Conservation (phyloP, 2,113 vertebrate species). For the Rhinopomastus cyanomelas region DNA sequence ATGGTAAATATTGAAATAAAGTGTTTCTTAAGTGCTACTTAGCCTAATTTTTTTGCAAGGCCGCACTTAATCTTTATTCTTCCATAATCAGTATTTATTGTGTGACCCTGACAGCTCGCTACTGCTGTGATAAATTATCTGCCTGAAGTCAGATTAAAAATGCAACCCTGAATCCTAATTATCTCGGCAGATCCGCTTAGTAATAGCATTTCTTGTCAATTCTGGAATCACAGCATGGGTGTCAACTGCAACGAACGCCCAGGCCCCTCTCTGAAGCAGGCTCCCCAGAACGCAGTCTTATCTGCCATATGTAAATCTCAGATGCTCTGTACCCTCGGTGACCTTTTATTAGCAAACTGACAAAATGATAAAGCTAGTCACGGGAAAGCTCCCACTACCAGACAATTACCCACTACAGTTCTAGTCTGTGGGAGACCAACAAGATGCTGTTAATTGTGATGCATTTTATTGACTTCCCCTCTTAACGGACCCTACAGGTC, state of each 20-base stretch:
- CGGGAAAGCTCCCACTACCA: slow-evolving; percentile 70
- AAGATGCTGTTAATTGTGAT: slow-evolving; percentile 73
- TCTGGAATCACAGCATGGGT: slow-evolving; percentile 78
- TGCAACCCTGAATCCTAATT: slow-evolving; percentile 84
- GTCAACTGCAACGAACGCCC: slow-evolving; percentile 73
- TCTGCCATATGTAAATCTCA: slow-evolving; percentile 82
- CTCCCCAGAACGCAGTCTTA: slow-evolving; percentile 76
- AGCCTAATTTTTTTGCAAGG: slow-evolving; percentile 74
- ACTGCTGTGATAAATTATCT: slow-evolving; percentile 86
- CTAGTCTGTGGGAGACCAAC: slow-evolving; percentile 74
- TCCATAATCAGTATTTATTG: slow-evolving; percentile 85
- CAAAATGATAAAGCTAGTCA: slow-evolving; percentile 83
- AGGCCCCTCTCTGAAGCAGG: slow-evolving; percentile 48
- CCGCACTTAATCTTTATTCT: slow-evolving; percentile 85
- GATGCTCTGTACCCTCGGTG: slow-evolving; percentile 66
- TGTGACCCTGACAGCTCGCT: slow-evolving; percentile 83
- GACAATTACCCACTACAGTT: slow-evolving; percentile 75
- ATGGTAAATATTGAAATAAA: slow-evolving; percentile 77
- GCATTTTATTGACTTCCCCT: slow-evolving; percentile 71
- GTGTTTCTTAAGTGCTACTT: slow-evolving; percentile 68
- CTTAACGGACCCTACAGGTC: slow-evolving; percentile 49
- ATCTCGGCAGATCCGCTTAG: slow-evolving; percentile 80
- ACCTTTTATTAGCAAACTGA: slow-evolving; percentile 85
- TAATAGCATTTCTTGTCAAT: slow-evolving; percentile 83
- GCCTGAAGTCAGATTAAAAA: slow-evolving; percentile 83